phyloP scores from a whole-genome alignment of 1,140 invertebrate species.

The Lasioglossum baleicum region DNA sequence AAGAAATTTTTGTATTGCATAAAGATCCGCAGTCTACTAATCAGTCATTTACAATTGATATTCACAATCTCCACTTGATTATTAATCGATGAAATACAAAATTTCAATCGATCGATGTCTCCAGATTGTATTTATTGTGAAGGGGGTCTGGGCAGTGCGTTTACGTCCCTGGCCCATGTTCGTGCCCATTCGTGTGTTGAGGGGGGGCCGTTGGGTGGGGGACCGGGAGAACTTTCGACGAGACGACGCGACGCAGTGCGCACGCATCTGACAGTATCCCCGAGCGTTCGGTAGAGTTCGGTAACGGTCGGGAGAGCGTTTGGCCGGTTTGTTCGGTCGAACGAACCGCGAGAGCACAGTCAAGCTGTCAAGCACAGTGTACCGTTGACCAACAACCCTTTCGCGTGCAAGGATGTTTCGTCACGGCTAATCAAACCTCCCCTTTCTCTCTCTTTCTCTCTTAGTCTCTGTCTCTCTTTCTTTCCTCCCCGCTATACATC shows the following conservation, averaged over 20 bases:
- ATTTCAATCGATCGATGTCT: too few relatives aligned
- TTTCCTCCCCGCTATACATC: neutral
- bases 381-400: conserved; percentile 56
- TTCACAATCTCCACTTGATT: too few relatives aligned
- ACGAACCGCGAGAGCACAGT: conserved; percentile 46
- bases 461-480: neutral
- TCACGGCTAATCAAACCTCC: neutral
- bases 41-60: too few relatives aligned
- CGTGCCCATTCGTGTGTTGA: neutral
- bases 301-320: conserved; percentile 21
- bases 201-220: conserved; percentile 7
- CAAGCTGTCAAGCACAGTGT: conserved; percentile 56
- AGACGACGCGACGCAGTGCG: conserved; percentile 15
- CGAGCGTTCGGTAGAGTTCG: conserved; percentile 31
- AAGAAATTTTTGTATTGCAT: too few relatives aligned
- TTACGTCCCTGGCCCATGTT: neutral
- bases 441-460: conserved; percentile 4
- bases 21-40: too few relatives aligned
- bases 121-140: too few relatives aligned
- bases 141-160: neutral
- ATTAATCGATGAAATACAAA: too few relatives aligned
- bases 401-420: conserved; percentile 19
- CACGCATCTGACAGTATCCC: conserved; percentile 32
- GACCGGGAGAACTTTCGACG: conserved; percentile 31
- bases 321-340: conserved; percentile 34